A percentile compares a stretch with the other conserved stretches of the same genome.
Evolutionary conservation across 2,888 invertebrate genomes (phyloP).

Genomic region (Villa cingulata): DNA sequence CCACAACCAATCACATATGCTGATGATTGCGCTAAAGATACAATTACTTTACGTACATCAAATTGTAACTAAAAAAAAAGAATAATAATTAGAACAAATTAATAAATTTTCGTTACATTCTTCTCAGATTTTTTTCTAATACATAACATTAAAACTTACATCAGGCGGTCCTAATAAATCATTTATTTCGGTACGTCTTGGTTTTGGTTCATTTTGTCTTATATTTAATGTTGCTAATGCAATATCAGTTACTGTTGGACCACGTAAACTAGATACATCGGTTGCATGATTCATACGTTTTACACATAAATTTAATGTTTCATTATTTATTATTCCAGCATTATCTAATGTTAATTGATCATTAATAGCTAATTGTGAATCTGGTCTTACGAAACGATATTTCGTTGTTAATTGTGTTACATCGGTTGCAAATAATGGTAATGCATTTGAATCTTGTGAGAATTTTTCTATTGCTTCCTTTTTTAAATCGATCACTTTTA

Average conservation of each 20-base stretch:
- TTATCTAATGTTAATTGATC: constrained; percentile 24
- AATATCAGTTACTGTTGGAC: constrained; percentile 39
- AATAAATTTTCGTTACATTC: not conserved
- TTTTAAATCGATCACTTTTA: constrained; percentile 27
- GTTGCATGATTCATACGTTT: constrained; percentile 21
- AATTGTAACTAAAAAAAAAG: constrained; percentile 42
- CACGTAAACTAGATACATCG: constrained; percentile 31
- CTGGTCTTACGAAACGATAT: constrained; percentile 30
- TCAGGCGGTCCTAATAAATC: constrained; percentile 38
- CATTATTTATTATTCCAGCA: constrained; percentile 25
- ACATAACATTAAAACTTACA: constrained; percentile 25
- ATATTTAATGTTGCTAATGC: constrained; percentile 37
- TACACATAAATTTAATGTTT: constrained; percentile 26
- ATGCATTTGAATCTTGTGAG: constrained; percentile 28
- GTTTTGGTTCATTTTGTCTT: constrained; percentile 23
- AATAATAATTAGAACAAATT: not conserved
- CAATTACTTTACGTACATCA: constrained; percentile 51
- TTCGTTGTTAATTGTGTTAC: constrained; percentile 25
- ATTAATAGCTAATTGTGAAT: constrained; percentile 24
- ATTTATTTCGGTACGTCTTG: constrained; percentile 34
- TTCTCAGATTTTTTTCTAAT: not conserved
- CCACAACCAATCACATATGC: constrained; percentile 40
- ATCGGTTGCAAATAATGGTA: constrained; percentile 29
- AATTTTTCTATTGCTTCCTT: constrained; percentile 29
- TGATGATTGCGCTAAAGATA: constrained; percentile 49